A percentile compares a stretch with the other conserved stretches of the same genome.
These are phyloP conservation scores for Tiaroga cobitis DNA, from an alignment of 2,797 vertebrate species.

Conservation along the genomic window DNA sequence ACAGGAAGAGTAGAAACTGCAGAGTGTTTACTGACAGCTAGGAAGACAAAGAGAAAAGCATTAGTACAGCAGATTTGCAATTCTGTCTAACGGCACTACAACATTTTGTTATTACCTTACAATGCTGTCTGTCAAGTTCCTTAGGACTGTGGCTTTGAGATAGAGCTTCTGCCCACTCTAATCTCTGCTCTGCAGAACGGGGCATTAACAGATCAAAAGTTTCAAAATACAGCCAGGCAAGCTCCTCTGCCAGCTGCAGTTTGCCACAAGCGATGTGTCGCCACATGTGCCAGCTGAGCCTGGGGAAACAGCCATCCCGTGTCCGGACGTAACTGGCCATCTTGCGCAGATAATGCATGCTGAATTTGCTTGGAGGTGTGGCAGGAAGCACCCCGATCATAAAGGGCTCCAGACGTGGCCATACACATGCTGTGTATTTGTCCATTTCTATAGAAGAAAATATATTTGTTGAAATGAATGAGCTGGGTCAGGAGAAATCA, in stretches of 20 bases:
- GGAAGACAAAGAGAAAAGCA: slow-evolving; percentile 14
- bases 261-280: slow-evolving; percentile 94
- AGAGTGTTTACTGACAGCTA: slow-evolving; percentile 92
- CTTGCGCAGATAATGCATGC: slow-evolving; percentile 91
- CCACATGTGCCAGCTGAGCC: slow-evolving; percentile 88
- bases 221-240: slow-evolving; percentile 96
- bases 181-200: slow-evolving; percentile 74
- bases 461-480: neutral
- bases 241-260: slow-evolving; percentile 86
- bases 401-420: slow-evolving; percentile 93
- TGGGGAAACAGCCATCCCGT: slow-evolving; percentile 87
- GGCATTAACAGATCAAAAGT: slow-evolving; percentile 84
- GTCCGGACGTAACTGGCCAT: slow-evolving; percentile 86
- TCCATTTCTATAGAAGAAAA: slow-evolving; percentile 77
- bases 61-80: neutral
- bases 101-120: slow-evolving; percentile 78
- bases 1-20: slow-evolving; percentile 95
- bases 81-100: neutral
- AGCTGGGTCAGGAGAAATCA: neutral
- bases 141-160: slow-evolving; percentile 84
- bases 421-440: slow-evolving; percentile 77
- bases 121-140: slow-evolving; percentile 86
- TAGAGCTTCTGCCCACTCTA: slow-evolving; percentile 88
- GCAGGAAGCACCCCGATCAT: slow-evolving; percentile 86
- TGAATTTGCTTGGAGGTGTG: slow-evolving; percentile 85